Percentiles rank a stretch among this genome's conserved stretches.
These are phyloP conservation scores for Lingula anatina DNA, from an alignment of 2,888 invertebrate genomes.

Conservation along the genomic window DNA sequence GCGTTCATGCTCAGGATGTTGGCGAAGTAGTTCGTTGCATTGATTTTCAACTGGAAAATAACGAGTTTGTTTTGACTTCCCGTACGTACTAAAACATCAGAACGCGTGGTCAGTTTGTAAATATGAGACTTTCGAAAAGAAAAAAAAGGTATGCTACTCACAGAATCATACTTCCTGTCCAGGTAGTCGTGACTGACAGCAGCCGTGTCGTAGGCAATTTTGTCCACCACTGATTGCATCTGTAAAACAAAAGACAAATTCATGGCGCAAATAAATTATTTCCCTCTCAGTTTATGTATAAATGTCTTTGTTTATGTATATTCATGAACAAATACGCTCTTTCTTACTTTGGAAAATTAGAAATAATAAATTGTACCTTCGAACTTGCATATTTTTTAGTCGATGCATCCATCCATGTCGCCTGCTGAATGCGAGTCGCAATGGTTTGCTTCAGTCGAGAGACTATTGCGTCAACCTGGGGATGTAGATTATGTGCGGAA, in stretches of 20 bases:
- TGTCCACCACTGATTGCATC: conserved; percentile 22
- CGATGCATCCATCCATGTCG: conserved; percentile 30
- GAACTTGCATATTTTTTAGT: conserved; percentile 26
- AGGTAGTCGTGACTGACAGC: conserved; percentile 27
- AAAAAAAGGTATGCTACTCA: conserved; percentile 14
- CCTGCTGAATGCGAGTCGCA: conserved; percentile 15
- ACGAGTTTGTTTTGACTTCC: not conserved
- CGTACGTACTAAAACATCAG: not conserved
- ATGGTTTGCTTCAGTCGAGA: conserved; percentile 21
- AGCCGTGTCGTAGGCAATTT: conserved; percentile 36
- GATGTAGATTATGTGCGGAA: conserved; percentile 24
- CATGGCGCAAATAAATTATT: too few species aligned
- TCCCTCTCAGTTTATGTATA: too few species aligned
- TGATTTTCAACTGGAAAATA: conserved; percentile 54
- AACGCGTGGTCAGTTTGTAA: too few species aligned
- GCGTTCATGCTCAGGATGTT: conserved; percentile 55
- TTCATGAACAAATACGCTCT: too few species aligned
- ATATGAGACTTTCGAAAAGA: too few species aligned
- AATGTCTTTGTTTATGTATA: too few species aligned
- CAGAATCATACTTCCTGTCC: conserved; percentile 27
- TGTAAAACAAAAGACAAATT: conserved; percentile 10
- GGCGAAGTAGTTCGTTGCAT: conserved; percentile 57
- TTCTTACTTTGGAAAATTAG: too few species aligned
- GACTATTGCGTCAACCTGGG: conserved; percentile 31
- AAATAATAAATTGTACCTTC: too few species aligned